Evolutionary conservation across 2,113 vertebrate genomes (phyloP), one percentile per base, ranked within the genome.

Genomic region (Carollia perspicillata): DNA sequence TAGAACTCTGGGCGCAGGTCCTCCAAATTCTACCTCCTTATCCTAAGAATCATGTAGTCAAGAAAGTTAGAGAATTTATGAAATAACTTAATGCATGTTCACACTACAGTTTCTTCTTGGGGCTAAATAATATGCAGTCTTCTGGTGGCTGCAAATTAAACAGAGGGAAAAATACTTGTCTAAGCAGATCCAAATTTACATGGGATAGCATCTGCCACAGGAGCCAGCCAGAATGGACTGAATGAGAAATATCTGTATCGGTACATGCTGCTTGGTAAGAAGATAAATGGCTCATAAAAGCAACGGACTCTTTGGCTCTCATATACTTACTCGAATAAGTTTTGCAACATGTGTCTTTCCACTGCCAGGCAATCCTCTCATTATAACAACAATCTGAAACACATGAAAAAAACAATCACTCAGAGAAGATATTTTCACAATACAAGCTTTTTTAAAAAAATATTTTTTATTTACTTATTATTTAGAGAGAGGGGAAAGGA

Each of bases 291-390:
- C 84, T 89, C 85, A 93, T 3, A 96, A 87, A 74, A 88, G 58
- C 83, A 13, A 71, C 7, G 9, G 79, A 83, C 60, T 74, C 28
- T 33, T 42, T 71, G 93, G 44, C 88, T 94, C 84, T 79, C 77
- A 49, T 47, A 72, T 93, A 99, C 99, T 98, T 95, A 99, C 99
- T 97, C 99, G 98, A 95, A 99, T 99, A 78, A 99, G 99, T 96
- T 99, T 99, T 95, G 99, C 99, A 78, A 99, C 99, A n/a, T 99
- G 99, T 44, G 99, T 99, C 98, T 99, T 99, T 83, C 99, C 99
- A 83, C 99, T 99, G 98, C 99, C 99, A 84, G 99, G 99, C 92
- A 99, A 98, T 11, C 99, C 99, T 98, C 99, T 99, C 99, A 99
- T 99, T 90, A 99, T 99, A 93, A 99, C 99, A 84, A 99, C 99